Evolutionary conservation across 2,797 vertebrate species (phyloP).

Genomic region (Kryptopterus vitreolus): DNA sequence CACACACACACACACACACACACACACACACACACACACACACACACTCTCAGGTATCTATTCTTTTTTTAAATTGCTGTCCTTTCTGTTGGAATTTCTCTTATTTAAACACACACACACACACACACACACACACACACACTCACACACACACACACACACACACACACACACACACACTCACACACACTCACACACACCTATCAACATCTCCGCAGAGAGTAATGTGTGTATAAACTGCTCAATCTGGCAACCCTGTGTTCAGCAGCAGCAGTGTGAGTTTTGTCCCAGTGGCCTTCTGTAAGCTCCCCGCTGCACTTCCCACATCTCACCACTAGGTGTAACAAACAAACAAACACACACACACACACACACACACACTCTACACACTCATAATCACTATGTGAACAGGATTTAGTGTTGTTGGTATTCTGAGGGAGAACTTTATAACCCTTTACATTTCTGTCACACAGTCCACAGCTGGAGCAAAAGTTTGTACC

Average conservation of each 20-base stretch:
- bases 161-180: too few species aligned
- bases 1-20: slow-evolving; percentile 21
- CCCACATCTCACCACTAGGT: background rate
- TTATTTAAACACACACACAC: slow-evolving; percentile 1
- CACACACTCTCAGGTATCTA: slow-evolving; percentile 4
- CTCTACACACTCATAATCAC: background rate
- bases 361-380: background rate
- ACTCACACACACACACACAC: too few species aligned
- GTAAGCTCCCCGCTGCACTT: background rate
- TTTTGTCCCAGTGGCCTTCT: background rate
- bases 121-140: too few species aligned
- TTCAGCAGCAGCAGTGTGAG: background rate
- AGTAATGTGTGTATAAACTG: background rate
- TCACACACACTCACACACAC: background rate
- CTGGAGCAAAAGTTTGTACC: background rate
- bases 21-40: slow-evolving; percentile 6
- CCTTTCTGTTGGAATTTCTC: background rate
- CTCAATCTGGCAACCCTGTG: background rate
- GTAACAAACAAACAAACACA: background rate
- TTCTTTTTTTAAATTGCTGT: background rate
- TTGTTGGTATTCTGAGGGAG: too few species aligned
- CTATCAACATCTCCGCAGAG: too few species aligned
- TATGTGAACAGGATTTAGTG: background rate
- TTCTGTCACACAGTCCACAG: too few species aligned
- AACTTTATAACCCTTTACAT: too few species aligned